Percentiles rank a stretch among this genome's conserved stretches.
Evolutionary conservation across 2,888 invertebrate species (phyloP).

Genomic region (Ctena decussata): DNA sequence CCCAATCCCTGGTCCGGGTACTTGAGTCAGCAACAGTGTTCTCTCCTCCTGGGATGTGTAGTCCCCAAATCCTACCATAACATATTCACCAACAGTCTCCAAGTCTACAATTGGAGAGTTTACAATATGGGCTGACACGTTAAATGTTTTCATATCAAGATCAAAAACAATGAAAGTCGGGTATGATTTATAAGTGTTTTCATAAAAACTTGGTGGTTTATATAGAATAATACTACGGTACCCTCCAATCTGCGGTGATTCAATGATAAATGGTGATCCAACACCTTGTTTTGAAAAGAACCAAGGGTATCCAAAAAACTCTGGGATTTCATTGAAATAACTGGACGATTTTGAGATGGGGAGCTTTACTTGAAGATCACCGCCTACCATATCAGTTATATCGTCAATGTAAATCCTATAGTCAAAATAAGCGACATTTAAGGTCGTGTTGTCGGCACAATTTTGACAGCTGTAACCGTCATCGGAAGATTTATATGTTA

Average conservation of each 20-base stretch:
- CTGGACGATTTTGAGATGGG: conserved; percentile 15
- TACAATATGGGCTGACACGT: conserved; percentile 2
- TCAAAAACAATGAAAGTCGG: conserved; percentile 8
- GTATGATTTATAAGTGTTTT: conserved; percentile 43
- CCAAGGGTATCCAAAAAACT: conserved; percentile 28
- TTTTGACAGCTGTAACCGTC: conserved; percentile 27
- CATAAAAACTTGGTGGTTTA: conserved; percentile 45
- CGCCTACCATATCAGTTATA: conserved; percentile 33
- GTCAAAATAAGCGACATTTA: conserved; percentile 4
- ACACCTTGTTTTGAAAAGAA: conserved; percentile 15
- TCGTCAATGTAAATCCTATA: conserved; percentile 31
- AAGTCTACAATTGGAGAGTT: neutral
- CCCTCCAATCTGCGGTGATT: conserved; percentile 15
- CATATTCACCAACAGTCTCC: neutral
- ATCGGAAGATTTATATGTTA: conserved; percentile 15
- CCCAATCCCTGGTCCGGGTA: neutral
- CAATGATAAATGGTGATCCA: neutral
- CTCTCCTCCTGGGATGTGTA: neutral
- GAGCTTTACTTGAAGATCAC: conserved; percentile 22
- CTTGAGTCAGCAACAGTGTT: conserved; percentile 1
- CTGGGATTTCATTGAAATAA: conserved; percentile 21
- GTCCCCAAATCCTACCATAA: conserved; percentile 27
- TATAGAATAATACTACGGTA: conserved; percentile 10
- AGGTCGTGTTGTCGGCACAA: neutral
- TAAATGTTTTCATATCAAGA: neutral